Percentiles rank a stretch among this genome's conserved stretches.
Evolutionary conservation across 2,113 vertebrate genomes (phyloP).

Genomic region (Hymenochirus boettgeri): DNA sequence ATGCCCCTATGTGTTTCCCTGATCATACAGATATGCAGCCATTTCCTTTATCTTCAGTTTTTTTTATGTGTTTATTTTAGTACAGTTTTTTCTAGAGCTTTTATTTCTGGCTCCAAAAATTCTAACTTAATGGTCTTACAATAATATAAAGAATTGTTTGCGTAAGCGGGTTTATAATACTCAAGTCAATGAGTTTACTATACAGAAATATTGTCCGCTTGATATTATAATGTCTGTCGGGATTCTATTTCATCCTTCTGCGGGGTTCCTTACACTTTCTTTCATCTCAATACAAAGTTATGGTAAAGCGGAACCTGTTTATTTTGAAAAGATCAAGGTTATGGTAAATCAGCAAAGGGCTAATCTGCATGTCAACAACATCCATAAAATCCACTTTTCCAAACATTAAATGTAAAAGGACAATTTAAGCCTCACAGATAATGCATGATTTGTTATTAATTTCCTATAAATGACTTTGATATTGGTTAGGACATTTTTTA

Average conservation of each 20-base stretch:
- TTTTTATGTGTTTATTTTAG: too few relatives aligned
- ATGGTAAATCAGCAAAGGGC: slow-evolving; percentile 2
- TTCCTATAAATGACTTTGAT: slow-evolving; percentile 7
- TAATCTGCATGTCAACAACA: slow-evolving; percentile 10
- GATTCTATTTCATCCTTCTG: background rate
- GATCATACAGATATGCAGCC: too few relatives aligned
- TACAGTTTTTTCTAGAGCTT: too few relatives aligned
- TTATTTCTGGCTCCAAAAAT: too few relatives aligned
- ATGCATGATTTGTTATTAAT: slow-evolving; percentile 7
- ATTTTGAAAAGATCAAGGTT: slow-evolving; percentile 16
- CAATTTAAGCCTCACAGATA: background rate
- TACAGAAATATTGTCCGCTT: slow-evolving; percentile 1
- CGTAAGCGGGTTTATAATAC: background rate
- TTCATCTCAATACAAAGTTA: slow-evolving; percentile 8
- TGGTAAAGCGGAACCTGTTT: slow-evolving; percentile 8
- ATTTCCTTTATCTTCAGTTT: too few relatives aligned
- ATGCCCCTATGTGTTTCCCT: too few relatives aligned
- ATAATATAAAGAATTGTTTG: background rate
- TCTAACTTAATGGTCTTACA: too few relatives aligned
- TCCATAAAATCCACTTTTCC: slow-evolving; percentile 2
- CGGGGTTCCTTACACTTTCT: background rate
- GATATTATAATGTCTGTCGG: slow-evolving; percentile 1
- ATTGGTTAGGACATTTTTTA: background rate
- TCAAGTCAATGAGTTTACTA: background rate
- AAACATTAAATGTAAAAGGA: background rate